phyloP scores from a whole-genome alignment of 2,797 vertebrate species.

The Sebastes hubbsi region DNA sequence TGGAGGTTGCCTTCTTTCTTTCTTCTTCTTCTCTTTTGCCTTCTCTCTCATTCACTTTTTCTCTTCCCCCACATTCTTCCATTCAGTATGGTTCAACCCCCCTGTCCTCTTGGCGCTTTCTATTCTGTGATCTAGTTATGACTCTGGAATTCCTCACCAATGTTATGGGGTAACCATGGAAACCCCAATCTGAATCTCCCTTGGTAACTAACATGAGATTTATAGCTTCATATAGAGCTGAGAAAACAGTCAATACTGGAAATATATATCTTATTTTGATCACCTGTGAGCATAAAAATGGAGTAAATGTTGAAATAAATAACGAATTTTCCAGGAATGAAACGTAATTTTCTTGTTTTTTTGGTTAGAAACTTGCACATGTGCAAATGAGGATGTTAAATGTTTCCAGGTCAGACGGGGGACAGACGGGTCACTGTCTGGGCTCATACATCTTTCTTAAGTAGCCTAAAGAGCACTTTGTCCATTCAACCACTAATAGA shows the following conservation, averaged over 20 bases:
- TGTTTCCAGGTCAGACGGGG: constrained; percentile 48
- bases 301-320: not conserved
- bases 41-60: not conserved
- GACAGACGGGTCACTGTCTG: constrained; percentile 38
- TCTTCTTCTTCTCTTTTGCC: not conserved
- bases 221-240: constrained; percentile 10
- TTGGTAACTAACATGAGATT: not conserved
- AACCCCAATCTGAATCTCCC: constrained; percentile 34
- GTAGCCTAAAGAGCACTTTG: constrained; percentile 29
- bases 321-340: not conserved
- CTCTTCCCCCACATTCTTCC: not conserved
- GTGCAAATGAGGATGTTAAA: constrained; percentile 46
- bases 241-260: not conserved
- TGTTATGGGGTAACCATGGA: constrained; percentile 73
- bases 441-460: constrained; percentile 32
- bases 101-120: not conserved
- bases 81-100: not conserved
- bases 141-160: constrained; percentile 58
- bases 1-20: constrained; percentile 8
- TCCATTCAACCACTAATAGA: constrained; percentile 29
- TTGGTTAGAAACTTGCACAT: not conserved
- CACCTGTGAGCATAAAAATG: not conserved
- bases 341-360: not conserved
- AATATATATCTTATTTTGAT: not conserved
- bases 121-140: constrained; percentile 45